These are phyloP conservation scores for Sylvietta virens DNA, from an alignment of 2,113 vertebrate genomes.

Conservation along the genomic window DNA sequence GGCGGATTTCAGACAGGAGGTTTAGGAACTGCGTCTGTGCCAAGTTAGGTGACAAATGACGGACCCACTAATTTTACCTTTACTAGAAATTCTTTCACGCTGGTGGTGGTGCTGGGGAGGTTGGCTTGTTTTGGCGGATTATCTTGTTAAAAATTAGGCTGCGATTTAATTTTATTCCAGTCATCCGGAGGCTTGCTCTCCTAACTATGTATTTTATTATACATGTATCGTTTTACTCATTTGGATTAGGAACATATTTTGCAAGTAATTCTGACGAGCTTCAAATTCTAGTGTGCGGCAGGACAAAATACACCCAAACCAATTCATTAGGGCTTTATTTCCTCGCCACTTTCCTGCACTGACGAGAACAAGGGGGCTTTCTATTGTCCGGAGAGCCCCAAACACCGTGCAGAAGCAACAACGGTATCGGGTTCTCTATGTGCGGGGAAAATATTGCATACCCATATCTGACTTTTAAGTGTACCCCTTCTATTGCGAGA, in stretches of 20 bases:
- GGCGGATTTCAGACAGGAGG: constrained; percentile 51
- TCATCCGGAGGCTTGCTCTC: neutral
- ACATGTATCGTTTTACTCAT: constrained; percentile 37
- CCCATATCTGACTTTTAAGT: neutral
- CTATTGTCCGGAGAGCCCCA: neutral
- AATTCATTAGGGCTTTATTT: constrained; percentile 13
- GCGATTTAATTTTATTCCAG: constrained; percentile 11
- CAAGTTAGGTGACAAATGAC: constrained; percentile 66
- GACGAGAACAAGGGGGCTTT: neutral
- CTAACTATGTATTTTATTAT: neutral
- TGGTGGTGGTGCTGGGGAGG: neutral
- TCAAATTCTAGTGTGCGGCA: neutral
- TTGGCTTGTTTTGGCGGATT: neutral
- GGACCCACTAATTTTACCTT: constrained; percentile 49
- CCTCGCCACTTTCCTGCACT: neutral
- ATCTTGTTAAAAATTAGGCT: constrained; percentile 36
- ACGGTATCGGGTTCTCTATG: neutral
- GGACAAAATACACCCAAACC: constrained; percentile 25
- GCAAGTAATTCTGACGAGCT: neutral
- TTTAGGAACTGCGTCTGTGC: constrained; percentile 29
- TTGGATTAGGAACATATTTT: constrained; percentile 43
- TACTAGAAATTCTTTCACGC: constrained; percentile 43
- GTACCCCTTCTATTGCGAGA: neutral
- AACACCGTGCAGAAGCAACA: neutral
- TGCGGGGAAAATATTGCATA: neutral